Base-by-base conservation (phyloP, 2,113 vertebrate species). In the Psilopsiagon aymara region DNA sequence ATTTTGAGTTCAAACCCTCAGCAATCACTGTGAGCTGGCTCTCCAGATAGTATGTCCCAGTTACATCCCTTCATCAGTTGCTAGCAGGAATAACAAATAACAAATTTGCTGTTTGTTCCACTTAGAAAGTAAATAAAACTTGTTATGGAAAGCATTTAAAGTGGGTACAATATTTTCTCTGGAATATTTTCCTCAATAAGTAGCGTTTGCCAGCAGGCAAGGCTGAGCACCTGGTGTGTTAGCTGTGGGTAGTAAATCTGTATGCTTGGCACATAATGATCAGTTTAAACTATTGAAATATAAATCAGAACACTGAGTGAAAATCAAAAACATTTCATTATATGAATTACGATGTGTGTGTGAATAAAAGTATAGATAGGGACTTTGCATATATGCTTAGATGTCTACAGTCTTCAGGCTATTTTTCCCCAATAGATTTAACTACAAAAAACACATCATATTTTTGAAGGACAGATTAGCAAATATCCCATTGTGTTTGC, bases 41-140 rank as follows among this genome's bases (percentile, higher is more conserved):
- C 66, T 88, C 73, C 41, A 43, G 82, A 59, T 20, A 90, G 39
- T 33, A 43, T 24, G 9, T 94, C 90, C 73, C 68, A 69, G 43
- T 92, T 94, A 82, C 62, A 79, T 66, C 81, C 37, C 73, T 71
- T 74, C 80, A 43, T 86, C 90, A 82, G 28, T 76, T 91, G 73
- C 47, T 92, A 83, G 55, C 60, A 71, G 88, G 62, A 90, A 62
- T 37, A 37, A 37, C 35, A 37, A 37, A 37, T 37, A 37, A 37
- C 35, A 37, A 37, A 37, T 93, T 94, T 82, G 47, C 47, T 89
- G 41, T 81, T 94, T 93, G 18, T 93, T 90, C 52, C 1, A 7
- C 52, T 93, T 88, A 51, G 10, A 92, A 89, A 88, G 53, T 90
- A 89, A 95, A 92, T 88, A 96, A 79, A 93, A 87, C 35, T 94